Conservation (phyloP, 2,888 invertebrate genomes). For the Unio pictorum region DNA sequence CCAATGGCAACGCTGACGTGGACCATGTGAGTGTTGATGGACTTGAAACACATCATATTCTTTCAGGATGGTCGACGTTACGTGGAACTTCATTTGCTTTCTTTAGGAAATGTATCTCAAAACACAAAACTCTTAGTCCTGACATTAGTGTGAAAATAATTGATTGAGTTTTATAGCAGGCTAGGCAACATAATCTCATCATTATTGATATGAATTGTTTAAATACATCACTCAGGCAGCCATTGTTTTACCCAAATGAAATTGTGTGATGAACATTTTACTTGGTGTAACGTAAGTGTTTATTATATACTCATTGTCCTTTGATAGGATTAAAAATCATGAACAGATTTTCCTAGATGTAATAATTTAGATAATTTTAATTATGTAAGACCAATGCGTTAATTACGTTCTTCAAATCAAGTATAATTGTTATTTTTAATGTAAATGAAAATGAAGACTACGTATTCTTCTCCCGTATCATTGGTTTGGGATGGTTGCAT, state of each 20-base stretch:
- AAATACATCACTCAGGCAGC: not conserved
- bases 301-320: too few relatives aligned
- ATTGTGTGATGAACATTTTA: too few relatives aligned
- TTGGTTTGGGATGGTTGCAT: not conserved
- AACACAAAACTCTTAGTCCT: constrained; percentile 44
- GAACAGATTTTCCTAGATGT: too few relatives aligned
- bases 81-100: constrained; percentile 36
- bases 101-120: constrained; percentile 40
- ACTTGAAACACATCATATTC: constrained; percentile 11
- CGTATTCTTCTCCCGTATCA: not conserved
- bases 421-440: not conserved
- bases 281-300: too few relatives aligned
- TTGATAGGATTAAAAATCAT: too few relatives aligned
- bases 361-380: too few relatives aligned
- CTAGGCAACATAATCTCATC: too few relatives aligned
- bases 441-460: not conserved
- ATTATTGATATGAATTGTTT: too few relatives aligned
- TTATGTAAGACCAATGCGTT: too few relatives aligned
- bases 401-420: not conserved
- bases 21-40: constrained; percentile 38
- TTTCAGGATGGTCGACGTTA: constrained; percentile 30
- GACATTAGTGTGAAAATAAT: constrained; percentile 17
- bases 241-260: too few relatives aligned
- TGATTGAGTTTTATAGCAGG: too few relatives aligned
- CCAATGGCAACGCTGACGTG: constrained; percentile 40